A percentile compares a stretch with the other conserved stretches of the same genome.
These are phyloP conservation scores for Sebastes itinus DNA, from an alignment of 2,797 vertebrate species.

Conservation along the genomic window DNA sequence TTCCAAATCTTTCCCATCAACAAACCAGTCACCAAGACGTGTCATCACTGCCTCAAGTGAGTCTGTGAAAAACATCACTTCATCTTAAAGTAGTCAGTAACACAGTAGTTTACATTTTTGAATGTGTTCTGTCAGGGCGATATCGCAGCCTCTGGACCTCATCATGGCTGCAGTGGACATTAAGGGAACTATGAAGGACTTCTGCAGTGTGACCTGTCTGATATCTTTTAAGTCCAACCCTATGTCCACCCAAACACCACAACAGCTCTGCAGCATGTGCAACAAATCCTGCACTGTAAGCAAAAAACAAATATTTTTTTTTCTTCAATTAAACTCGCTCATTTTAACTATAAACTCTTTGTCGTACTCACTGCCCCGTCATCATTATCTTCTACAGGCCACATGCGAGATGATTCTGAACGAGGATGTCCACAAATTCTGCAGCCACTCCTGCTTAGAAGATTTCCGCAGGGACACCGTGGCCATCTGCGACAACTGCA, in stretches of 20 bases:
- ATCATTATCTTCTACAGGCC: background rate
- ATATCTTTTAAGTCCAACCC: slow-evolving; percentile 84
- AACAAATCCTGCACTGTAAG: slow-evolving; percentile 87
- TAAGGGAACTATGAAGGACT: slow-evolving; percentile 87
- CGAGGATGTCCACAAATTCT: slow-evolving; percentile 2
- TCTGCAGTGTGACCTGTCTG: slow-evolving; percentile 91
- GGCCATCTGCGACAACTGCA: slow-evolving; percentile 40
- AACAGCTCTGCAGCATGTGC: slow-evolving; percentile 86
- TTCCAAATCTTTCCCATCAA: slow-evolving; percentile 54
- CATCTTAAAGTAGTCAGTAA: background rate
- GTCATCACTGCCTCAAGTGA: slow-evolving; percentile 90
- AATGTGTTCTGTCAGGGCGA: slow-evolving; percentile 75
- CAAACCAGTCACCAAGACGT: slow-evolving; percentile 80
- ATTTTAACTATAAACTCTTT: fast-evolving
- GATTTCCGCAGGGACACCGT: slow-evolving; percentile 5
- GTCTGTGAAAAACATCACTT: background rate
- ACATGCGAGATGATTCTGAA: slow-evolving; percentile 8
- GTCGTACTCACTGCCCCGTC: background rate
- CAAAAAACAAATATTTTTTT: fast-evolving
- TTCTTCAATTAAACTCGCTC: background rate
- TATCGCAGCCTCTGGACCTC: slow-evolving; percentile 88
- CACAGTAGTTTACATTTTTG: background rate
- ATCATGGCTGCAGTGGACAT: slow-evolving; percentile 91
- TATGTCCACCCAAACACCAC: background rate
- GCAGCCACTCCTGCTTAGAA: slow-evolving; percentile 41